phyloP scores from a whole-genome alignment of 2,797 vertebrate species.

The Lophius americanus region DNA sequence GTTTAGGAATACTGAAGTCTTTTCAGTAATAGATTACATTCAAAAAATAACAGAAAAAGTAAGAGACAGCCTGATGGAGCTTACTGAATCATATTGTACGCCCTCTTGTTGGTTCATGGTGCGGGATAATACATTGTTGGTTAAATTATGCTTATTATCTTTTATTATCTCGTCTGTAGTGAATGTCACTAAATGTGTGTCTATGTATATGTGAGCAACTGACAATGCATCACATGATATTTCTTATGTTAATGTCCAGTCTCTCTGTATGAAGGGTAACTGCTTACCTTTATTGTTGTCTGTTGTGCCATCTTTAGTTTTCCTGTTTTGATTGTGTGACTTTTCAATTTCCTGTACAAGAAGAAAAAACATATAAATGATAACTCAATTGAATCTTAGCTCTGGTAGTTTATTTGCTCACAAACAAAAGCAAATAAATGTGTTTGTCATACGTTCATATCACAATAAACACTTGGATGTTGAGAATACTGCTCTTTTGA shows the following conservation, averaged over 20 bases:
- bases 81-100: no score
- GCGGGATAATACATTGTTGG: no score
- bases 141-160: no score
- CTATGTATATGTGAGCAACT: not conserved
- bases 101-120: no score
- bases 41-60: no score
- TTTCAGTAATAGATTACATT: no score
- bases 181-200: not conserved
- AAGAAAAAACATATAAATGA: constrained; percentile 22
- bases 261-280: not conserved
- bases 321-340: constrained; percentile 97
- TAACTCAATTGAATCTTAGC: not conserved
- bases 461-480: constrained; percentile 22
- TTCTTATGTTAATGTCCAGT: not conserved
- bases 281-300: constrained; percentile 95
- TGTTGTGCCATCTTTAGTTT: constrained; percentile 96
- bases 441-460: not conserved
- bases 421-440: not conserved
- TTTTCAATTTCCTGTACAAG: constrained; percentile 93
- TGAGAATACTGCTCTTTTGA: constrained; percentile 44
- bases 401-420: not conserved
- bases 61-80: no score
- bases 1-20: no score
- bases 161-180: not conserved
- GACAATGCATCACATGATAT: not conserved